Evolutionary conservation across 2,113 vertebrate genomes (phyloP), one percentile per base, ranked within the genome.

Genomic region (Gasterosteus aculeatus): DNA sequence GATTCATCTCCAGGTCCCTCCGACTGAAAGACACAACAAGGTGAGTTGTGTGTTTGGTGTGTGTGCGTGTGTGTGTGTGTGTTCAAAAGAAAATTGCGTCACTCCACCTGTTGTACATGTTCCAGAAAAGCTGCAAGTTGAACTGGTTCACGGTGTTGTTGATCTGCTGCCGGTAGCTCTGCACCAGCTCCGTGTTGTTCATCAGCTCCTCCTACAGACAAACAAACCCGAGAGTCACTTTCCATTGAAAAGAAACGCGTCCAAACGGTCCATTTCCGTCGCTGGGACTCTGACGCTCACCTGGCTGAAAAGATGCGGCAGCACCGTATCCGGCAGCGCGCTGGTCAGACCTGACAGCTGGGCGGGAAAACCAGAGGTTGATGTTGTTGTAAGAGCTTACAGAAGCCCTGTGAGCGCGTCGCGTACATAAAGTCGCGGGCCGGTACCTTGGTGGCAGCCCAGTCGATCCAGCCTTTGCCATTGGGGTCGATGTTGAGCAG

Each of bases 71-170:
- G 31, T 57, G 22, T 33, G n/a, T n/a, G 12, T 64, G 31, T 57
- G 19, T 53, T 0, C 14, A 26, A 14, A 7, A 51, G 31, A 9
- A 44, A 12, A 31, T 44, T 47, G 46, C 26, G n/a, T 68, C 10
- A 70, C 59, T 77, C 7, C 83, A 99, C 98, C 98, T 94, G 88
- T 98, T 98, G 93, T 99, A 99, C 96, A 98, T 97, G 92, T 97
- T 98, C 96, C 97, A 98, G 95, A 99, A 99, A 64, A 99, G 98
- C 92, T 99, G 97, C 89, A 99, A 94, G 89, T 99, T 99, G 93
- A 95, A 97, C 92, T 97, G 97, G 93, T 99, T 99, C 89, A 99
- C 81, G 58, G 93, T 94, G 2, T 94, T 98, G 82, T 93, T 92
- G 0, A 99, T 99, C 94, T 99, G 97, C 90, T 99, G 97, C 71